Evolutionary conservation across 2,888 invertebrate genomes (phyloP).

Genomic region (Toxonevra muliebris): DNA sequence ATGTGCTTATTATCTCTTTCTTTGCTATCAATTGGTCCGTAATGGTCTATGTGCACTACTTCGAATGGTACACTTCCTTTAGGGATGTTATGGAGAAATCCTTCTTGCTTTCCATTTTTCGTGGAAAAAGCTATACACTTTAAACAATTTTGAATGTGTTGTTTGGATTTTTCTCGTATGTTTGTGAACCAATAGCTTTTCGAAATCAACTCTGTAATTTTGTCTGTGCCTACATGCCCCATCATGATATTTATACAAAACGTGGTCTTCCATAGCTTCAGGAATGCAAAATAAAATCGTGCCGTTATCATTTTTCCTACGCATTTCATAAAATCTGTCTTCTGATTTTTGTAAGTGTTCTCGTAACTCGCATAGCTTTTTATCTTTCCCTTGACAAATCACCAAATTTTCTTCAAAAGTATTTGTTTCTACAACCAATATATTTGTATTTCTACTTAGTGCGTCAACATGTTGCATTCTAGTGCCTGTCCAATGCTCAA

Average conservation of each 20-base stretch:
- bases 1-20: conserved; percentile 22
- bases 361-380: not conserved
- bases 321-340: too few species aligned
- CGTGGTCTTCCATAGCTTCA: not conserved
- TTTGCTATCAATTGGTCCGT: conserved; percentile 22
- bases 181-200: not conserved
- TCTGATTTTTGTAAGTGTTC: too few species aligned
- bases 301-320: too few species aligned
- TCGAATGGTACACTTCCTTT: conserved; percentile 18
- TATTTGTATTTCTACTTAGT: not conserved
- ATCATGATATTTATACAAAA: not conserved
- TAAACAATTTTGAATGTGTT: conserved; percentile 26
- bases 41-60: conserved; percentile 28
- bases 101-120: conserved; percentile 17
- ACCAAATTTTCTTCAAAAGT: conserved; percentile 29
- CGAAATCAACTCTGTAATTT: too few species aligned
- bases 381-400: conserved; percentile 29
- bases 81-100: conserved; percentile 22
- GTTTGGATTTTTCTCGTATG: not conserved
- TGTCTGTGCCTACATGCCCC: conserved; percentile 1
- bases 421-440: conserved; percentile 21
- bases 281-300: too few species aligned
- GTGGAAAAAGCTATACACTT: conserved; percentile 26
- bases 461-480: not conserved
- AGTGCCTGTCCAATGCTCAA: not conserved